These are phyloP conservation scores for Apeira syringaria DNA, from an alignment of 2,888 invertebrate species.

Conservation along the genomic window DNA sequence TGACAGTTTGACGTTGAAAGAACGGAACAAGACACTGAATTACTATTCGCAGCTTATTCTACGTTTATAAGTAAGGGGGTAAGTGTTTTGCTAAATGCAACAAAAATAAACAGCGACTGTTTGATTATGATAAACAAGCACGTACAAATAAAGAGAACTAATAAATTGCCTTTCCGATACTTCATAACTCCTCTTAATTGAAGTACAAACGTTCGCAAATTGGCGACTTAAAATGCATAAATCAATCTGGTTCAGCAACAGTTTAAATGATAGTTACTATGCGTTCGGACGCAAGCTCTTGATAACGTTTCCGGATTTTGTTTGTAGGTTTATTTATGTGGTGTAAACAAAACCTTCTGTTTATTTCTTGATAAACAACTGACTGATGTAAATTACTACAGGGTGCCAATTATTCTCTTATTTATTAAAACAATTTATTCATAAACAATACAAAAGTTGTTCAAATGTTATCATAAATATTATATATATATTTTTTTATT, in stretches of 20 bases:
- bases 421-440: no score
- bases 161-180: constrained; percentile 48
- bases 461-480: no score
- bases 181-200: constrained; percentile 60
- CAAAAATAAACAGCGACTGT: background rate
- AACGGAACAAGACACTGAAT: no score
- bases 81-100: background rate
- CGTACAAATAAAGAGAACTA: constrained; percentile 38
- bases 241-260: constrained; percentile 44
- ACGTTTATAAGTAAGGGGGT: no score
- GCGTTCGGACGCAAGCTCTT: constrained; percentile 28
- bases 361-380: no score
- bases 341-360: constrained; percentile 37
- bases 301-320: constrained; percentile 15
- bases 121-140: constrained; percentile 15
- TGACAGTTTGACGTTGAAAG: no score
- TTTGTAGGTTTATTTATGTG: constrained; percentile 33
- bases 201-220: constrained; percentile 62
- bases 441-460: no score
- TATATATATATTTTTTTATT: no score
- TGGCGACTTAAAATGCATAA: constrained; percentile 54
- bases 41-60: no score
- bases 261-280: background rate
- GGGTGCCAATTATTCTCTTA: no score
- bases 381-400: no score